Conservation (phyloP, 2,888 invertebrate genomes). For the Tiphia femorata region DNA sequence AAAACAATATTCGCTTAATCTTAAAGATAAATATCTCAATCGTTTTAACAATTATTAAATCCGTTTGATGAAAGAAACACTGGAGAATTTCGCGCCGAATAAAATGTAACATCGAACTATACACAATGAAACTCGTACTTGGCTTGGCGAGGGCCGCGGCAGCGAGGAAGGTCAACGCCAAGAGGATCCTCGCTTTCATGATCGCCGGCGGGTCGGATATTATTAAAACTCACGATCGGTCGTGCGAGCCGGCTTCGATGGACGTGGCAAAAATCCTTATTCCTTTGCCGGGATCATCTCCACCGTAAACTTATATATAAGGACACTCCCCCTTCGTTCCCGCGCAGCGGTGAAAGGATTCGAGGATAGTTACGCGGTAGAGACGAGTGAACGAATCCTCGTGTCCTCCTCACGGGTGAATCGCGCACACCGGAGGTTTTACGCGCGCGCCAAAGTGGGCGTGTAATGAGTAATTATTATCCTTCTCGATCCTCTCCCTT, state of each 20-base stretch:
- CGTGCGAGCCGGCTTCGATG: too few species aligned
- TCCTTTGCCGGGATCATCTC: not conserved
- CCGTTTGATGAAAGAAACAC: too few species aligned
- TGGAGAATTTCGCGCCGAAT: too few species aligned
- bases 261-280: too few species aligned
- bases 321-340: not conserved
- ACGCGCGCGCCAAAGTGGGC: not conserved
- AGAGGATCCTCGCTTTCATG: not conserved
- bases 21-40: too few species aligned
- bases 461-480: not conserved
- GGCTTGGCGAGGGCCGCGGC: not conserved
- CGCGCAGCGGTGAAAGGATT: not conserved
- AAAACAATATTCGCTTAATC: too few species aligned
- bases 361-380: not conserved
- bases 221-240: too few species aligned
- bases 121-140: not conserved
- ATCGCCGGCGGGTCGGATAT: too few species aligned
- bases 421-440: too few species aligned
- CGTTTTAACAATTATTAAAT: too few species aligned
- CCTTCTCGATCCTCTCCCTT: not conserved
- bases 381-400: not conserved
- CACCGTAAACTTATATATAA: conserved; percentile 1
- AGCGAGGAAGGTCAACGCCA: not conserved
- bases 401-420: not conserved
- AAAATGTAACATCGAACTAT: too few species aligned